These are phyloP conservation scores for Noctua comes DNA, from an alignment of 2,888 invertebrate species.

Conservation along the genomic window DNA sequence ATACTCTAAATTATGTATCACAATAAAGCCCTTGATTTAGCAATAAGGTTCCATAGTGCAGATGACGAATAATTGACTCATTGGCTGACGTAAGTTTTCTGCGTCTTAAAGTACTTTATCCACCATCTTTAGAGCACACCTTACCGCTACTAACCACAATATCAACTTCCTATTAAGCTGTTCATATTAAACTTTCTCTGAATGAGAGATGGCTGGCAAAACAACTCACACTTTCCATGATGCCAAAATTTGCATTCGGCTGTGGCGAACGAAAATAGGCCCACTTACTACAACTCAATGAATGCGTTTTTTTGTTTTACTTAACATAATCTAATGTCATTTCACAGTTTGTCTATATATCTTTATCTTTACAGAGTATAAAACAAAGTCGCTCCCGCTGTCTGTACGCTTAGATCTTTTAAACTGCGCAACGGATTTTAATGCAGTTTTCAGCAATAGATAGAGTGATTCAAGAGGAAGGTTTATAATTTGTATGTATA, in stretches of 20 bases:
- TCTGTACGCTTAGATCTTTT: too few relatives aligned
- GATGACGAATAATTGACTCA: constrained; percentile 29
- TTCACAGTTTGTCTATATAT: too few relatives aligned
- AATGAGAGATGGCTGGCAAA: background rate
- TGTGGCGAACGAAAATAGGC: background rate
- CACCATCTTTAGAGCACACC: constrained; percentile 18
- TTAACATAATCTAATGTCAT: too few relatives aligned
- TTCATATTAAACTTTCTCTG: constrained; percentile 23
- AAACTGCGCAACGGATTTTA: too few relatives aligned
- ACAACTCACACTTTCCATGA: background rate
- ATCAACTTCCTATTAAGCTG: constrained; percentile 1
- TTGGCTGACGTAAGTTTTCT: constrained; percentile 23
- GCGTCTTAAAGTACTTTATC: background rate
- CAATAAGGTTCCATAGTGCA: background rate
- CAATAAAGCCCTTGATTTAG: background rate
- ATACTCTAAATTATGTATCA: too few relatives aligned
- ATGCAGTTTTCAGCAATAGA: too few relatives aligned
- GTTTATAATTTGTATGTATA: too few relatives aligned
- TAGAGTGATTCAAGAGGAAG: too few relatives aligned
- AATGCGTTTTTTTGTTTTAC: background rate
- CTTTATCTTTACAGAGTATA: too few relatives aligned
- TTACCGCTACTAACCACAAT: constrained; percentile 3
- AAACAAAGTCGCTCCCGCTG: too few relatives aligned
- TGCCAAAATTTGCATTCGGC: background rate
- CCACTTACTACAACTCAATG: background rate